Percentiles rank a stretch among this genome's conserved stretches.
phyloP scores from a whole-genome alignment of 1,140 invertebrate species.

The Pomacea maculata region DNA sequence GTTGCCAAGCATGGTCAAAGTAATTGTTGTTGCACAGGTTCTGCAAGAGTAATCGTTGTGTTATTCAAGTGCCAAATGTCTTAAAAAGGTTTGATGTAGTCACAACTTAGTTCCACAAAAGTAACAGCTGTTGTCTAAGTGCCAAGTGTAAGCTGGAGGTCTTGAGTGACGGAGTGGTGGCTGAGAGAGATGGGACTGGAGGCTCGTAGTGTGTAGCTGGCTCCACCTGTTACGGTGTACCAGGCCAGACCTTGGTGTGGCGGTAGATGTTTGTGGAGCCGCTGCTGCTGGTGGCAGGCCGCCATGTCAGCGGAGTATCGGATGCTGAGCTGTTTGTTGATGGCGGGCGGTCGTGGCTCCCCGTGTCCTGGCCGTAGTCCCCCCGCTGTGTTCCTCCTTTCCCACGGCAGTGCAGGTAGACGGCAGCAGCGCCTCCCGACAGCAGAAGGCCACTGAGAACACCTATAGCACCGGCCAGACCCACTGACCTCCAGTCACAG shows the following conservation, averaged over 20 bases:
- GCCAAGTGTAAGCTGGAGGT: too few species aligned
- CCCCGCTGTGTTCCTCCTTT: neutral
- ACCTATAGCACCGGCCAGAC: constrained; percentile 15
- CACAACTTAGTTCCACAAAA: too few species aligned
- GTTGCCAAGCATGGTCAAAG: too few species aligned
- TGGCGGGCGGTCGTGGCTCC: neutral
- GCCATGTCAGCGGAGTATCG: neutral
- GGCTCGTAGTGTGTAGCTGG: too few species aligned
- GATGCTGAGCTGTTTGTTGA: neutral
- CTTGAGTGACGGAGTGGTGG: too few species aligned
- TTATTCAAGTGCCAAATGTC: too few species aligned
- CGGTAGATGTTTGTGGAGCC: constrained; percentile 15
- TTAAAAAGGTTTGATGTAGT: too few species aligned
- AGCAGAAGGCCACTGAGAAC: constrained; percentile 8
- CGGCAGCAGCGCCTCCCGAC: constrained; percentile 1
- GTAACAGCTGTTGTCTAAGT: too few species aligned
- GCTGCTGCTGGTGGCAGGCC: constrained; percentile 5
- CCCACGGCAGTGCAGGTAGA: constrained; percentile 18
- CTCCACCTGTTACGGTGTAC: neutral
- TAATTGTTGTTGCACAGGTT: too few species aligned
- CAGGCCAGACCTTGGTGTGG: constrained; percentile 14
- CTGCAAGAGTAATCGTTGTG: too few species aligned
- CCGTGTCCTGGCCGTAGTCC: neutral
- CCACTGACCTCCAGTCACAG: neutral
- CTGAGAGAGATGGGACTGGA: too few species aligned